Base-by-base conservation (phyloP, 2,797 vertebrate species). In the Pangasius djambal region DNA sequence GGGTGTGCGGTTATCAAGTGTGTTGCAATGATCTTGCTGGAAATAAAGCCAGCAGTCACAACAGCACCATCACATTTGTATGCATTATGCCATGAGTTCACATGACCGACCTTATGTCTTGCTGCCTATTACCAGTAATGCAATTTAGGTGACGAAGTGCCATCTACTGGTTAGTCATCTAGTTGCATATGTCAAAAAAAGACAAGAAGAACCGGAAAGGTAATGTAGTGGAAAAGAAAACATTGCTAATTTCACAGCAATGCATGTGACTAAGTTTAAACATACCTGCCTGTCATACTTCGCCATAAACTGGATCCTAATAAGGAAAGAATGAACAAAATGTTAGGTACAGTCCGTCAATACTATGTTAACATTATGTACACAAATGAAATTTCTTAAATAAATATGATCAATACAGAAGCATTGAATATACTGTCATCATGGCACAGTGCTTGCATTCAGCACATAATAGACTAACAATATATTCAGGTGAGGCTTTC, bases 241-340 rank as follows among this genome's bases (percentile, higher is more conserved):
- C 77, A 59, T 16, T 61, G 70, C 20, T 75, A 61, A 40, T 61
- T 28, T 34, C 15, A 59, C 63, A 59, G 18, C 7, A 88, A 37
- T 9, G 65, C 3, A 74, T 82, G n/a, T 20, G 22, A 44, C 37
- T 59, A 28, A 16, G 57, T 52, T 65, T 61, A 28, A 31, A 94
- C 97, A 88, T 98, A 99, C 98, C 97, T 98, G 94, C 95, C 92
- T 55, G 95, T 96, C 95, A 98, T 96, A 93, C 96, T 97, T 93
- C 94, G 94, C 97, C 97, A 98, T 85, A 97, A 87, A 88, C 92
- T 94, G 0, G 94, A 95, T 95, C 97, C 98, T 98, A 95, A 87
- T 94, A 77, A n/a, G 94, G 57, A 83, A 89, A 88, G 6, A 22
- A 91, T 86, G 86, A 90, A 5, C 8, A 87, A 31, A 40, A 86